Evolutionary conservation across 2,888 invertebrate species (phyloP).

Genomic region (Harpagoxenus sublaevis): DNA sequence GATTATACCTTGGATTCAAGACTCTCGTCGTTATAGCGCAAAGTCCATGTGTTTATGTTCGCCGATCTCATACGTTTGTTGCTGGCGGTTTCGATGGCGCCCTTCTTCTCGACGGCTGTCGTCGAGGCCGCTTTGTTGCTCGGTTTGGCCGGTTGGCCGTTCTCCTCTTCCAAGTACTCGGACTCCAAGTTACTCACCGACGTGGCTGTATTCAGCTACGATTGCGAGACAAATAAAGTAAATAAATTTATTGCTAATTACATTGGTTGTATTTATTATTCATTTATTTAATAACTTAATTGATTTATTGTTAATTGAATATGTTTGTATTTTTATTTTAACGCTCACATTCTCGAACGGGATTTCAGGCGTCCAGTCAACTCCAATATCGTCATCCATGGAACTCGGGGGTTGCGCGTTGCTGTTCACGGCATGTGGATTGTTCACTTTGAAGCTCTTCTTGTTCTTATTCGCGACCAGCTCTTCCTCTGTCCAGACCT

Average conservation of each 20-base stretch:
- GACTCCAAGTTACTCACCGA: conserved; percentile 84
- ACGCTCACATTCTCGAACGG: conserved; percentile 94
- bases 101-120: conserved; percentile 80
- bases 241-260: neutral
- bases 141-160: conserved; percentile 72
- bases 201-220: conserved; percentile 84
- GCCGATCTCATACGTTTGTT: conserved; percentile 95
- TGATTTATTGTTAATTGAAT: neutral
- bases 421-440: conserved; percentile 75
- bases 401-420: conserved; percentile 85
- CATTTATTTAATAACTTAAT: neutral
- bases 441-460: conserved; percentile 85
- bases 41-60: conserved; percentile 95
- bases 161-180: conserved; percentile 84
- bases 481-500: conserved; percentile 80
- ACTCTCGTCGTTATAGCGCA: conserved; percentile 93
- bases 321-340: neutral
- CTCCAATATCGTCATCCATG: conserved; percentile 92
- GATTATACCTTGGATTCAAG: conserved; percentile 91
- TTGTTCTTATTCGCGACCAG: conserved; percentile 80
- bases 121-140: conserved; percentile 76
- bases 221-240: conserved; percentile 4
- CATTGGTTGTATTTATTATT: neutral
- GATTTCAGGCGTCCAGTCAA: conserved; percentile 96
- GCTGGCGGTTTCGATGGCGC: conserved; percentile 95